Evolutionary conservation across 2,113 vertebrate species (phyloP).

Genomic region (Galeopterus variegatus): DNA sequence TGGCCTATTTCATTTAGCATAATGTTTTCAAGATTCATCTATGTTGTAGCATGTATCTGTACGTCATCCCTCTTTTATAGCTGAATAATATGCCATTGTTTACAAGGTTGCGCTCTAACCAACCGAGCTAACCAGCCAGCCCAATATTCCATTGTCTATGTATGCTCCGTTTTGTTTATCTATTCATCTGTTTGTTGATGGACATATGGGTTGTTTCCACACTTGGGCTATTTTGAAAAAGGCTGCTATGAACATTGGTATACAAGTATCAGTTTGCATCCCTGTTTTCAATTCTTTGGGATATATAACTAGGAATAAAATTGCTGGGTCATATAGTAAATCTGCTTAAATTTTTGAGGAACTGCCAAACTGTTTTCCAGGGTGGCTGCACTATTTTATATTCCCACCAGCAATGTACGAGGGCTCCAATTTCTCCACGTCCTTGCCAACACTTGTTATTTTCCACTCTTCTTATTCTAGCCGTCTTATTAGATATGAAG

Average conservation of each 20-base stretch:
- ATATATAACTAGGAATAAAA: neutral
- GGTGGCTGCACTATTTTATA: neutral
- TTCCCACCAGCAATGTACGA: neutral
- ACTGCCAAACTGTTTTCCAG: neutral
- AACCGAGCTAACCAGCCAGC: too few relatives aligned
- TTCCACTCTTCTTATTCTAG: neutral
- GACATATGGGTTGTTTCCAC: neutral
- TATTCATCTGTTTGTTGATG: neutral
- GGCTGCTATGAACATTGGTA: neutral
- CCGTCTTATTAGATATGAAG: neutral
- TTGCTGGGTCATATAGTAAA: neutral
- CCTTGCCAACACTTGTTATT: neutral
- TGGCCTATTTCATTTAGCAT: neutral
- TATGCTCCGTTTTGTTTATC: neutral
- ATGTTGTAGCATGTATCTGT: neutral
- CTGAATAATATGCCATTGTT: neutral
- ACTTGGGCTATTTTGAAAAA: neutral
- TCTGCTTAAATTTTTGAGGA: neutral
- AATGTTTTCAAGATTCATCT: neutral
- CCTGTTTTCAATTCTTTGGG: neutral
- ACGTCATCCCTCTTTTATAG: neutral
- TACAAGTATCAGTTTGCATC: neutral
- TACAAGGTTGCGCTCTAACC: neutral
- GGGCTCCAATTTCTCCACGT: neutral
- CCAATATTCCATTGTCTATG: neutral